Conservation (phyloP, 1,140 invertebrate species). For the Helicoverpa armigera region DNA sequence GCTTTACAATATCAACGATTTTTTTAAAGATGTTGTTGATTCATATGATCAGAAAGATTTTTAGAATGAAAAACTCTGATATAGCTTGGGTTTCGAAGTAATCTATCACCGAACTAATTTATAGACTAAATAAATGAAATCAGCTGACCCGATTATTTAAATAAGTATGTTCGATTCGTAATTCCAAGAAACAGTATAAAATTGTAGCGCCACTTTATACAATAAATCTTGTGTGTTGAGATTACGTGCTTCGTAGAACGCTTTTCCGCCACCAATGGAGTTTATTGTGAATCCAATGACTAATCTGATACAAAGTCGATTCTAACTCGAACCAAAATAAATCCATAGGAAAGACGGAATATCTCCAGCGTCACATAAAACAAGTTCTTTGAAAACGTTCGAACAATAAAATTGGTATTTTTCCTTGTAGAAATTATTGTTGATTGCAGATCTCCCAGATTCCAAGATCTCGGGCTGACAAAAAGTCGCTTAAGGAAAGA, state of each 20-base stretch:
- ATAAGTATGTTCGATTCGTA: background rate
- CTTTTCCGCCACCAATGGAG: constrained; percentile 32
- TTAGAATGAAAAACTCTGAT: too few species aligned
- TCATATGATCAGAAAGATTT: too few species aligned
- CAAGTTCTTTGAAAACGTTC: constrained; percentile 37
- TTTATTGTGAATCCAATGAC: constrained; percentile 35
- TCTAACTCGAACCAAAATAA: constrained; percentile 21
- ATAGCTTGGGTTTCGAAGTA: background rate
- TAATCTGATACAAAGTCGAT: constrained; percentile 25
- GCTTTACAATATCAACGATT: background rate
- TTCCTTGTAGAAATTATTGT: constrained; percentile 29
- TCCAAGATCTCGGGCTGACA: background rate
- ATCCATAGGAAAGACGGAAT: constrained; percentile 3
- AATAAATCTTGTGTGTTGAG: constrained; percentile 33
- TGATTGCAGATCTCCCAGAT: background rate
- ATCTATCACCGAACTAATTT: background rate
- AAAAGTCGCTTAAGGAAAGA: background rate
- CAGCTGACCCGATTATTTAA: background rate
- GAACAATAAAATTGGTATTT: constrained; percentile 28
- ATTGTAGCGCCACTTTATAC: constrained; percentile 9
- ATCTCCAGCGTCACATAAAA: constrained; percentile 29
- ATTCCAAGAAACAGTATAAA: constrained; percentile 2
- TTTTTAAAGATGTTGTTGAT: too few species aligned
- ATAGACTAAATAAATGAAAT: background rate
- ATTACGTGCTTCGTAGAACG: constrained; percentile 25